Base-by-base conservation (phyloP, 2,888 invertebrate genomes). In the Eurytoma californica region DNA sequence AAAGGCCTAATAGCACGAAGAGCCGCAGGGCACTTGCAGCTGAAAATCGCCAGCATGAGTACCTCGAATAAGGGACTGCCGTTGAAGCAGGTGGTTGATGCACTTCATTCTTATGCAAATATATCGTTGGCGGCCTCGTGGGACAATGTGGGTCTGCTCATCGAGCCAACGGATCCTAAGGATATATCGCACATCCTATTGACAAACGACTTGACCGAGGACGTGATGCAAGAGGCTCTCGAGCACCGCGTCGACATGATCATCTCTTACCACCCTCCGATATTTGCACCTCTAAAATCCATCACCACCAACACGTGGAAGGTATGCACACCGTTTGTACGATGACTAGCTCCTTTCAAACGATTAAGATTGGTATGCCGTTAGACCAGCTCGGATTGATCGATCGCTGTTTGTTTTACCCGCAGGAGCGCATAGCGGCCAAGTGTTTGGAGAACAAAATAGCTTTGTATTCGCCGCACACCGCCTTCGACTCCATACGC, bases 191-290 rank as follows among this genome's bases (percentile, higher is more conserved):
- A 92, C 79, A 93, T 97, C 72, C 88, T 98, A 76, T 91, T 98
- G 55, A 98, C 98, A 2, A 98, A 98, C 90, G 98, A 98, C 90
- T 91, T 98, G 55, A 98, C 98, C 0, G 95, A 97, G 90, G 93
- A 93, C 82, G 98, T 98, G 0, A 93, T 97, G 86, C 89, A 94
- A 28, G 98, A 98, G 91, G 97, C 97, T 0, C 87, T 95, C 3
- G 89, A 91, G 1, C 89, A 92, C 72, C 92, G 93, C 18, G 93
- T 93, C 72, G 94, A 97, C 88, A 91, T 98, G 90, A 97, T 98
- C 77, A 92, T 98, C 77, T 95, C 97, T 0, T 98, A 98, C 90
- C 98, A 98, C 92, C 98, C 98, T n/a, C 97, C 97, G 20, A 96
- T 98, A 88, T 98, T 98, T 90, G 91, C 92, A 16, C 94, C 97